Percentiles rank a stretch among this genome's conserved stretches.
Conservation (phyloP, 1,140 invertebrate species). For the Daktulosphaira vitifoliae region DNA sequence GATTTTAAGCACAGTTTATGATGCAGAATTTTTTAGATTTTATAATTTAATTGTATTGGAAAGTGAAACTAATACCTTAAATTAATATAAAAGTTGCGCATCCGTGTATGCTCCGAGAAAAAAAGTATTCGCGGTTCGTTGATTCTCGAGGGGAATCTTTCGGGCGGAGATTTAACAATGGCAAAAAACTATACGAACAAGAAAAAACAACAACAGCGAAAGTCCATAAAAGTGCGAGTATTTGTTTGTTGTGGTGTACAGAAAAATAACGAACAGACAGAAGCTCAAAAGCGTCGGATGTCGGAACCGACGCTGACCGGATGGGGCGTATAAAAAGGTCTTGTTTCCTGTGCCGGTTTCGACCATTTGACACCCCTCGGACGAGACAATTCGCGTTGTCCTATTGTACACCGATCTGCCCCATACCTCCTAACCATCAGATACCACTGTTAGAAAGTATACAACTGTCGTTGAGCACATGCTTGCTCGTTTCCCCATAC, state of each 20-base stretch:
- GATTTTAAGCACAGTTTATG: too few species aligned
- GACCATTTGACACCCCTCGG: conserved; percentile 32
- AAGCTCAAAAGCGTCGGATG: too few species aligned
- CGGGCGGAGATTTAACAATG: too few species aligned
- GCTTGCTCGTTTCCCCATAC: not conserved
- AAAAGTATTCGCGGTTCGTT: conserved; percentile 6
- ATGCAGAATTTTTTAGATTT: too few species aligned
- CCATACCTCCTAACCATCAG: not conserved
- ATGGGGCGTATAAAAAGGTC: conserved; percentile 32
- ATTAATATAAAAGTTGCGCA: too few species aligned
- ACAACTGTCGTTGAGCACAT: too few species aligned
- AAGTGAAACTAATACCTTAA: too few species aligned
- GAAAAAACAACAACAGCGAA: conserved; percentile 4
- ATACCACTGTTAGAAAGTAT: not conserved
- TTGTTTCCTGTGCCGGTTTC: conserved; percentile 17
- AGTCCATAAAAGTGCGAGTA: conserved; percentile 30
- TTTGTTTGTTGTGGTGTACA: not conserved
- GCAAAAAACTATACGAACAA: not conserved
- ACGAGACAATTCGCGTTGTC: not conserved
- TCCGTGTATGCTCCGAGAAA: too few species aligned
- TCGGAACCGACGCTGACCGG: conserved; percentile 31
- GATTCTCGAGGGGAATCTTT: not conserved
- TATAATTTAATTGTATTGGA: too few species aligned
- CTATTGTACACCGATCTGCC: not conserved
- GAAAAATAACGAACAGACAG: too few species aligned